Conservation (phyloP, 2,113 vertebrate genomes). For the Entelurus aequoreus region DNA sequence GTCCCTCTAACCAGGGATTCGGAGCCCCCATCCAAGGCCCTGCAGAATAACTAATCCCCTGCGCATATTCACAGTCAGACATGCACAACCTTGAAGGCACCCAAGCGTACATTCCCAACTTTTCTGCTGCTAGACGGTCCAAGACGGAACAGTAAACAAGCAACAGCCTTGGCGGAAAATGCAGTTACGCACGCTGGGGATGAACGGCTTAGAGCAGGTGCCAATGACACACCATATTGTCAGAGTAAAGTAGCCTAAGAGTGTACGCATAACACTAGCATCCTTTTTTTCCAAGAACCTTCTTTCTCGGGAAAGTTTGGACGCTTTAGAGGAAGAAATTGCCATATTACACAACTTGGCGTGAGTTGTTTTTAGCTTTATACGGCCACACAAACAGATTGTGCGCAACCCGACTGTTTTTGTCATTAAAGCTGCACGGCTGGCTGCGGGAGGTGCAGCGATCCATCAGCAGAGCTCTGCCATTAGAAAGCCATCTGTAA, state of each 20-base stretch:
- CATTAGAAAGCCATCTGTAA: constrained; percentile 69
- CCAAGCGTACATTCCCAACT: not conserved
- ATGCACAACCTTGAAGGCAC: not conserved
- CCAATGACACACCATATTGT: not conserved
- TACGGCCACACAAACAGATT: not conserved
- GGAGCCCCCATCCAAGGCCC: constrained; percentile 17
- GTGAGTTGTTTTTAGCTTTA: not conserved
- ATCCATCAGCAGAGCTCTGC: constrained; percentile 62
- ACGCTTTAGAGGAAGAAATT: not conserved
- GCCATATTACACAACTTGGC: not conserved
- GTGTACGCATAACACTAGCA: not conserved
- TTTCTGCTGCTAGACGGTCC: constrained; percentile 13
- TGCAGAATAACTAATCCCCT: constrained; percentile 15
- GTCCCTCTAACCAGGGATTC: not conserved
- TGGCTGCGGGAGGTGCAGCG: constrained; percentile 54
- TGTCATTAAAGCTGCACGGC: constrained; percentile 59
- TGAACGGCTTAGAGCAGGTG: not conserved
- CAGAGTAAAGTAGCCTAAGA: not conserved
- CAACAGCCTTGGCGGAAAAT: not conserved
- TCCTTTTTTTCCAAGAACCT: not conserved
- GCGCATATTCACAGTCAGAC: constrained; percentile 21
- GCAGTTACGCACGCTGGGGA: not conserved
- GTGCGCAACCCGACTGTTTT: constrained; percentile 40
- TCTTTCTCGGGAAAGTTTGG: not conserved
- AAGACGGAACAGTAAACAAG: constrained; percentile 3